Percentiles rank a stretch among this genome's conserved stretches.
phyloP scores from a whole-genome alignment of 2,888 invertebrate genomes.

The Acronicta psi region DNA sequence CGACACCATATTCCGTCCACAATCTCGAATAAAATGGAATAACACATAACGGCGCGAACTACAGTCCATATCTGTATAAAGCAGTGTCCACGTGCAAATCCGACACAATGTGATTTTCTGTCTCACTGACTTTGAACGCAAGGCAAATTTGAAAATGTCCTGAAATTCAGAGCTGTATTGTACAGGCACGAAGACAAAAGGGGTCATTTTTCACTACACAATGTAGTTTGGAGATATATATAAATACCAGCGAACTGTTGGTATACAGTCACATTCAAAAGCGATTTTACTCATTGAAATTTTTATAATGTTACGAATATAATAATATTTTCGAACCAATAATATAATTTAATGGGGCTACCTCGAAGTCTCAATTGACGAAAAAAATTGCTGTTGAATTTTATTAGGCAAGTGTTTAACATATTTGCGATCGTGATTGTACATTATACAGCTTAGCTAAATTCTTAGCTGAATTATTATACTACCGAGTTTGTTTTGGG shows the following conservation, averaged over 20 bases:
- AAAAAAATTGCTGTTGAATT: too few species aligned
- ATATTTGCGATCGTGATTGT: too few species aligned
- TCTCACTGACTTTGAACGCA: slow-evolving; percentile 51
- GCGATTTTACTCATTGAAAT: too few species aligned
- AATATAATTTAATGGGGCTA: too few species aligned
- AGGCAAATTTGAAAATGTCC: slow-evolving; percentile 53
- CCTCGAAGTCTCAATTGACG: too few species aligned
- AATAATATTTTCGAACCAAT: too few species aligned
- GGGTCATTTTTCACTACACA: slow-evolving; percentile 45
- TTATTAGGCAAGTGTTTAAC: too few species aligned
- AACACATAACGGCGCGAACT: slow-evolving; percentile 27
- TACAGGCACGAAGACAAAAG: slow-evolving; percentile 40
- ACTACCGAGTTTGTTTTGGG: background rate
- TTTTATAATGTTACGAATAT: too few species aligned
- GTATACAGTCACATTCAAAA: slow-evolving; percentile 8
- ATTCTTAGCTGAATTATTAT: slow-evolving; percentile 1
- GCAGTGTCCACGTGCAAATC: slow-evolving; percentile 46
- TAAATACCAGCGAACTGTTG: too few species aligned
- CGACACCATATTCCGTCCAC: slow-evolving; percentile 17
- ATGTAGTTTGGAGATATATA: too few species aligned
- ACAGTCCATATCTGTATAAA: slow-evolving; percentile 28
- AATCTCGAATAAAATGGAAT: slow-evolving; percentile 31
- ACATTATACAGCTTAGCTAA: too few species aligned
- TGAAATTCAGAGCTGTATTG: slow-evolving; percentile 51
- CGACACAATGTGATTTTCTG: slow-evolving; percentile 62